Evolutionary conservation across 2,113 vertebrate genomes (phyloP), one percentile per base, ranked within the genome.

Genomic region (Panthera leo): DNA sequence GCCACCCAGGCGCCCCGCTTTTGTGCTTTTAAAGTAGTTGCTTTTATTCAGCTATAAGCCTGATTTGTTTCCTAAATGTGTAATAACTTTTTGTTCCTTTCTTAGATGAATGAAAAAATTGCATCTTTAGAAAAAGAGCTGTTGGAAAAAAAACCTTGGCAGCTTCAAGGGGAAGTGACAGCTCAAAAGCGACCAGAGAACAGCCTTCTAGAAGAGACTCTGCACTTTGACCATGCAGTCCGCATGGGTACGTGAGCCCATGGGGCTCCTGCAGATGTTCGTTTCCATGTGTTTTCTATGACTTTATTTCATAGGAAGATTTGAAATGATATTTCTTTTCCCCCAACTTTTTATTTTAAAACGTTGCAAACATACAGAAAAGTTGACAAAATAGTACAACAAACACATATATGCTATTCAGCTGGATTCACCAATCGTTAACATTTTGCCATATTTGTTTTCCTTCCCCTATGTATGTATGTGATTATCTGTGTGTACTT

Each of bases 71-170:
- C 18, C 29, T 55, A 39, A 53, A 45, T 16, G 3, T 85, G 9
- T 27, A 14, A 36, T 31, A 91, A 82, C 34, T 39, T 92, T 45
- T 75, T n/a, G 12, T 78, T 13, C 91, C 5, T 83, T 80, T 97
- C 97, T 39, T 98, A 99, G 99, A 99, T 99, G 99, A 98, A 98
- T 29, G 98, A 99, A 97, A 99, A 99, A 98, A 99, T 99, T n/a
- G 91, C 98, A 13, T 98, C 98, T 95, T 97, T 99, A 97, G 99
- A 99, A 97, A 99, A 99, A 58, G 97, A 99, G 0, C 97, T 99
- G 87, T 97, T 99, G 90, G 98, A 97, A n/a, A 98, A 99, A 93
- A 99, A 99, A 94, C 99, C 99, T 0, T 99, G 99, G 99, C 99
- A 99, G 98, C 98, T 99, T 48, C 99, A 98, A 2, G 99, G 99